Conservation (phyloP, 2,797 vertebrate species). For the Schizothorax lantsangensis region DNA sequence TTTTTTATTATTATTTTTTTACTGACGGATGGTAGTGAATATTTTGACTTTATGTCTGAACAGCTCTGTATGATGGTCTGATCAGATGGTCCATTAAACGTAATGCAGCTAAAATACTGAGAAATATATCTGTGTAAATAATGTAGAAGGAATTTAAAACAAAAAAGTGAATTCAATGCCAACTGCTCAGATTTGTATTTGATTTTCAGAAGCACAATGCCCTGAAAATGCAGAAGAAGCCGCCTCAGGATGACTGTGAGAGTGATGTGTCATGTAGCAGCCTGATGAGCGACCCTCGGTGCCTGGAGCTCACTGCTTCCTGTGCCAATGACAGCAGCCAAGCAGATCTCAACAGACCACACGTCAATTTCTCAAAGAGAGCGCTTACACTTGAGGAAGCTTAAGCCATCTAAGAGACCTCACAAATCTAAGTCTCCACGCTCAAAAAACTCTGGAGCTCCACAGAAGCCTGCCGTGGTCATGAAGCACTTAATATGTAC, state of each 20-base stretch:
- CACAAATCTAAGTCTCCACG: constrained; percentile 10
- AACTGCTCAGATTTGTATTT: background rate
- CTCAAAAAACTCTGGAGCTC: background rate
- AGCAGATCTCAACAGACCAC: constrained; percentile 3
- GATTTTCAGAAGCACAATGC: constrained; percentile 63
- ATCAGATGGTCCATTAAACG: background rate
- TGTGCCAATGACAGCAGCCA: background rate
- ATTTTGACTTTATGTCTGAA: background rate
- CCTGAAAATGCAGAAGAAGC: constrained; percentile 47
- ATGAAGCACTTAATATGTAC: background rate
- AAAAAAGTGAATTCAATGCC: background rate
- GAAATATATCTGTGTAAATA: background rate
- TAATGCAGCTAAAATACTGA: background rate
- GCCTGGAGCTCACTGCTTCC: constrained; percentile 18
- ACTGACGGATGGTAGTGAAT: background rate
- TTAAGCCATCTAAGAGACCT: background rate
- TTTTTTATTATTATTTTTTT: too few species aligned
- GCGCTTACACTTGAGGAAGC: background rate
- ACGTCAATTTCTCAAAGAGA: background rate
- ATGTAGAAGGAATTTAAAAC: background rate
- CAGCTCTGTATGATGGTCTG: background rate
- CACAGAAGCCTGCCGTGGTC: background rate
- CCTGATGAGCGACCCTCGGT: background rate
- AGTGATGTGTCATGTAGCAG: constrained; percentile 32
- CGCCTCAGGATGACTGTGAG: constrained; percentile 34